phyloP scores from a whole-genome alignment of 2,113 vertebrate genomes.

The Meles meles region DNA sequence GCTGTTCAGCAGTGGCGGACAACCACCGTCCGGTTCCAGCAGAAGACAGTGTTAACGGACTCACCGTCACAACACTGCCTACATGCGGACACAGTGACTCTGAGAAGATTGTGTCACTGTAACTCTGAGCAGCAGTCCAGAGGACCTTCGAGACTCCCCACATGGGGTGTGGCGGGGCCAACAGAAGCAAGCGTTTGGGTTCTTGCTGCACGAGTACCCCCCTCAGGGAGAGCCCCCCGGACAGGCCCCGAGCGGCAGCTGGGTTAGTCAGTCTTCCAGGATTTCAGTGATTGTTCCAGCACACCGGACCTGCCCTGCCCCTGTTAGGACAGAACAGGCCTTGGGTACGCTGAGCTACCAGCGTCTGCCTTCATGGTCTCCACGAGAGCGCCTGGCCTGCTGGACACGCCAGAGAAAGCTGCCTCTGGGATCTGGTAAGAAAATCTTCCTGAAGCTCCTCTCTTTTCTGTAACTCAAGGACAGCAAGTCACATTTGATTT shows the following conservation, averaged over 20 bases:
- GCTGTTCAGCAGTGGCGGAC: background rate
- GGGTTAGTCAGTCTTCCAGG: background rate
- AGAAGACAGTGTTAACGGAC: background rate
- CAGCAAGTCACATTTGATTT: background rate
- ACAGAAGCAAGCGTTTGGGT: background rate
- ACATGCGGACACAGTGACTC: background rate
- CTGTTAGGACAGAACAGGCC: background rate
- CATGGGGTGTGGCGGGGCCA: accelerated
- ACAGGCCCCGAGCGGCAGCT: accelerated
- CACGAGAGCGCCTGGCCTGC: no score
- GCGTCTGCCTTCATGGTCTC: accelerated
- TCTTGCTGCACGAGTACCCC: accelerated
- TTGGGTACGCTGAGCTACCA: accelerated
- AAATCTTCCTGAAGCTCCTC: background rate
- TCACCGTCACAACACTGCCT: background rate
- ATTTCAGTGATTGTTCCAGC: background rate
- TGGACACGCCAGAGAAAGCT: background rate
- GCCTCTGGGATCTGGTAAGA: background rate
- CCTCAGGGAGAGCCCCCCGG: background rate
- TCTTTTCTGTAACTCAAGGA: background rate
- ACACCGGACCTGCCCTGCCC: accelerated
- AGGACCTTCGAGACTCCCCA: background rate
- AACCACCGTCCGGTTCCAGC: background rate
- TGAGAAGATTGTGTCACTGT: background rate
- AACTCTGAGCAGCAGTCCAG: no score